Evolutionary conservation across 2,797 vertebrate species (phyloP), one percentile per base, ranked within the genome.

Genomic region (Remorina albescens): DNA sequence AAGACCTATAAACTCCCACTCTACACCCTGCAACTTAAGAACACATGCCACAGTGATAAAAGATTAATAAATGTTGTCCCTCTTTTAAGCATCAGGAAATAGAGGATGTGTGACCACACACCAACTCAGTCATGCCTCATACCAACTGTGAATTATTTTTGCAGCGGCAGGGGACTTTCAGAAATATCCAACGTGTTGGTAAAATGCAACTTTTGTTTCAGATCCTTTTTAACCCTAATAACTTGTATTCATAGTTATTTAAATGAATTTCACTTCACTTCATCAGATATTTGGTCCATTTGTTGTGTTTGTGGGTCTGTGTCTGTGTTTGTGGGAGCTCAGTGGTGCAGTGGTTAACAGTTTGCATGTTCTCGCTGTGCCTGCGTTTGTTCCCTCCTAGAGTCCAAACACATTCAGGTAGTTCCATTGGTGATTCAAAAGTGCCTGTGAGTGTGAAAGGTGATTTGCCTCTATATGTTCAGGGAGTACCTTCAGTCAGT

Each of bases 21-120:
- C 8, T 47, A 28, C 64, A 26, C 34, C n/a, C 44, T 44, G 37
- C 21, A 70, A 60, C 25, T 34, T 41, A 56, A 61, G 58, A 74
- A 55, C 57, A 67, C 61, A 53, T 37, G 54, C 61, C 83, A 82
- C 58, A 61, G 46, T 47, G 69, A 88, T 85, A 62, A 85, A 81
- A 71, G 58, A 80, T 81, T 55, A 59, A 78, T 74, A 76, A 58
- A 76, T 28, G 65, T 32, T 69, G 47, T 73, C 78, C 67, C 68
- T 81, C 51, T 67, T 81, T 74, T 56, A 75, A 71, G 26, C 71
- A 63, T 72, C 55, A 46, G 59, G 68, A 60, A 56, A 59, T 50
- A 62, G 72, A 79, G 64, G 72, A 75, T 83, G 47, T 72, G 67
- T 67, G 74, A 80, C 85, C 78, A 72, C 84, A 83, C 0, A 19